These are phyloP conservation scores for Anoplophora glabripennis DNA, from an alignment of 1,140 invertebrate genomes.

Conservation along the genomic window DNA sequence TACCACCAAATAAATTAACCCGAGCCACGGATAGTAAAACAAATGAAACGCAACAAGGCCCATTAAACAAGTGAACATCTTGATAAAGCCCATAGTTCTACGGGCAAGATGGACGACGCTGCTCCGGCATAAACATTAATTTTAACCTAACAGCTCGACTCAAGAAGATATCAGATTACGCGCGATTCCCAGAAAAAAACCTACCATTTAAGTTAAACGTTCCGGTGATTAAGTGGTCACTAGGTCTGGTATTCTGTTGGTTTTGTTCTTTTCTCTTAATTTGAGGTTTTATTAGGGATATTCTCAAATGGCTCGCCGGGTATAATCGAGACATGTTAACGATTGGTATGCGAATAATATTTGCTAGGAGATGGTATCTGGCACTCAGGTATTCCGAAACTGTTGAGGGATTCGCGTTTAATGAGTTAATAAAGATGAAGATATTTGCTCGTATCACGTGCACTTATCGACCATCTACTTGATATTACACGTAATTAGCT, in stretches of 20 bases:
- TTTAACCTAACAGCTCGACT: conserved; percentile 46
- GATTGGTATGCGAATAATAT: no score
- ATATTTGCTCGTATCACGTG: no score
- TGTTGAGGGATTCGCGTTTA: no score
- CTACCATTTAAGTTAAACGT: conserved; percentile 25
- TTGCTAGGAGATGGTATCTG: no score
- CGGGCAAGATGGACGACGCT: conserved; percentile 46
- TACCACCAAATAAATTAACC: conserved; percentile 19
- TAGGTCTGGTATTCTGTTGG: conserved; percentile 1
- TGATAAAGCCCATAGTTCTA: conserved; percentile 45
- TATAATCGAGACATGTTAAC: no score
- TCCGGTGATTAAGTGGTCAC: conserved; percentile 19
- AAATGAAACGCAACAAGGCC: conserved; percentile 40
- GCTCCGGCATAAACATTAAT: conserved; percentile 48
- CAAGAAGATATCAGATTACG: conserved; percentile 48
- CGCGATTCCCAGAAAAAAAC: conserved; percentile 42
- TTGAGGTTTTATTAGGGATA: conserved; percentile 15
- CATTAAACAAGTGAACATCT: conserved; percentile 50
- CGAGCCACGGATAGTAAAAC: conserved; percentile 17
- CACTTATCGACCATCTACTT: no score
- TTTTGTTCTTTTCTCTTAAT: conserved; percentile 12
- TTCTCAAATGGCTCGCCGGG: not conserved
- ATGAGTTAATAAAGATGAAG: no score
- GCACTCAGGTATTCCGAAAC: no score
- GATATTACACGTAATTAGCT: no score